Evolutionary conservation across 2,888 invertebrate genomes (phyloP), one percentile per base, ranked within the genome.

Genomic region (Drosophila emarginata): DNA sequence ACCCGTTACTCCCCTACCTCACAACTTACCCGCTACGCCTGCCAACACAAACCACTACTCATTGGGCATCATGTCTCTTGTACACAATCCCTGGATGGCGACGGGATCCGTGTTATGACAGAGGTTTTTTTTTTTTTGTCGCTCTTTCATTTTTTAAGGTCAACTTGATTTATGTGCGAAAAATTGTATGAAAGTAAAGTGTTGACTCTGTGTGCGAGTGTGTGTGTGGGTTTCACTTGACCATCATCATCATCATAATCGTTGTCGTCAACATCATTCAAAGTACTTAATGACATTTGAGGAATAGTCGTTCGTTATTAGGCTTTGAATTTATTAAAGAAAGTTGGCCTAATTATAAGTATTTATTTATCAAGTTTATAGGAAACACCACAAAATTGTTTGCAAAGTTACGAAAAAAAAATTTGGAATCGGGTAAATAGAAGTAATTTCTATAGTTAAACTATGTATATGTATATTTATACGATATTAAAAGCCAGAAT

Each of bases 91-190:
- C 37, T 57, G 18, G 32, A 21, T 53, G 26, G 62, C 50, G 53
- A 59, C 58, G 62, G 52, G 81, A 74, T 67, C 69, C 78, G 60
- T 78, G 66, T 72, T 80, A 78, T 83, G 83, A 80, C 78, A 78
- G 76, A 69, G 62, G 54, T 62, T 65, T 66, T 14, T 18, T 36
- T 51, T 45, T 9, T 32, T 32, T 9, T 28, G 28, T 28, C 28
- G 18, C 11, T 45, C 45, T 45, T 45, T 45, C 18, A 18, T 45
- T 45, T 79, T 82, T 80, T 86, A 86, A 86, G 82, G 82, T 86
- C 86, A 82, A 72, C 75, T 70, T 82, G 77, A 82, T 82, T 82
- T 86, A 86, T 86, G 74, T 78, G 80, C 72, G 83, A 82, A 85
- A 61, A 69, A 64, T 36, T 56, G 63, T 40, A 57, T 61, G 57